Evolutionary conservation across 2,113 vertebrate genomes (phyloP).

Genomic region (Brachionichthys hirsutus): DNA sequence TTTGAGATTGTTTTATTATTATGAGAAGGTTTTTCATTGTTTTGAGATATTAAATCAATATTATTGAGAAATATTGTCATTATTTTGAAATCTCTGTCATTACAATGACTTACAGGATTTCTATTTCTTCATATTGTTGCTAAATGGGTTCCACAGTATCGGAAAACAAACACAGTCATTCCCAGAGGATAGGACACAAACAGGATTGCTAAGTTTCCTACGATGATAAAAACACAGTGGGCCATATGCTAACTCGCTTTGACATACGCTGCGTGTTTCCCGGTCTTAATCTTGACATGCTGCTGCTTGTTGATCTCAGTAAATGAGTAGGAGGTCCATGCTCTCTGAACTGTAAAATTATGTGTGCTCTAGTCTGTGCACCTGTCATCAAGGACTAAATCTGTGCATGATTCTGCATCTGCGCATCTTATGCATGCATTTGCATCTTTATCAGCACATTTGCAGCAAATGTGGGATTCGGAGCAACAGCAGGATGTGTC

Average conservation of each 20-base stretch:
- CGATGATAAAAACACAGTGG: background rate
- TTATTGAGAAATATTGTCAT: too few species aligned
- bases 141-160: too few species aligned
- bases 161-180: too few species aligned
- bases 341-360: constrained; percentile 40
- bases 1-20: too few species aligned
- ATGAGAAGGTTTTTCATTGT: too few species aligned
- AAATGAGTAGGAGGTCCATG: constrained; percentile 16
- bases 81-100: too few species aligned
- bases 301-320: constrained; percentile 20
- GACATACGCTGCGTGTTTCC: constrained; percentile 9
- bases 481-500: constrained; percentile 78
- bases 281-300: constrained; percentile 21
- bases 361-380: constrained; percentile 34
- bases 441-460: constrained; percentile 79
- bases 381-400: constrained; percentile 25
- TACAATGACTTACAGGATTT: too few species aligned
- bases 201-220: constrained; percentile 8
- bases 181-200: too few species aligned
- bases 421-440: constrained; percentile 30
- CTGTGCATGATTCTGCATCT: background rate
- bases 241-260: constrained; percentile 17
- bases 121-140: too few species aligned
- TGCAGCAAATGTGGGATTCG: constrained; percentile 89
- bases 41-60: too few species aligned